Base-by-base conservation (phyloP, 30 jellyfish, hydroid and myxozoan species). In the Aurelia sp. region DNA sequence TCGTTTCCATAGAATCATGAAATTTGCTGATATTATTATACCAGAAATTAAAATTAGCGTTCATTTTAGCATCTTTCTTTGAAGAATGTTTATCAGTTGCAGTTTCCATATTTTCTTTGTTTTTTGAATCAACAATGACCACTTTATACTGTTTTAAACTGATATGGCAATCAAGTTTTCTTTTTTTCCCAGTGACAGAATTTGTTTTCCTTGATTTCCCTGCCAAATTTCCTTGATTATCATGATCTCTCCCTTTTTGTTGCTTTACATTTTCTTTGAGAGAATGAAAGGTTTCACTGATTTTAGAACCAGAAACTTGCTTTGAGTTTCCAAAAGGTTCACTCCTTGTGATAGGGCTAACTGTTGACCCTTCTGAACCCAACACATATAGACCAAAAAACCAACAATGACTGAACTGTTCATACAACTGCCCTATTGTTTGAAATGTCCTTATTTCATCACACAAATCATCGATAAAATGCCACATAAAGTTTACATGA, bases 371-470 rank as follows among this genome's bases (percentile, higher is more conserved):
- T 61, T 61, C 35, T 61, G 72, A 61, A 61, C 72, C 22, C 22
- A 61, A 38, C 72, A 61, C 72, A 61, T 61, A 61, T 38, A 61
- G n/a, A 30, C 72, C 72, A 61, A 61, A 61, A 61, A 61, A 61
- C 72, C 72, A 61, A 61, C 72, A 30, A 61, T 61, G 72, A 38
- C 72, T 61, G 22, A 61, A 61, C 72, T 61, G 72, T 17, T 61
- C 72, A 61, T 61, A 61, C 72, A 61, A 61, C 22, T 61, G n/a
- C n/a, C n/a, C n/a, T n/a, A n/a, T n/a, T n/a, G n/a, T n/a, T n/a
- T n/a, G n/a, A n/a, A n/a, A n/a, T 61, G 72, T 61, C 22, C 72
- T 61, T 17, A 61, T 61, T 61, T 61, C 35, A 61, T 61, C 22
- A 38, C 72, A 61, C 22, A 61, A 61, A 38, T 61, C 72, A 61